Percentiles rank a stretch among this genome's conserved stretches.
These are phyloP conservation scores for Pasiphila rectangulata DNA, from an alignment of 2,888 invertebrate genomes.

Conservation along the genomic window DNA sequence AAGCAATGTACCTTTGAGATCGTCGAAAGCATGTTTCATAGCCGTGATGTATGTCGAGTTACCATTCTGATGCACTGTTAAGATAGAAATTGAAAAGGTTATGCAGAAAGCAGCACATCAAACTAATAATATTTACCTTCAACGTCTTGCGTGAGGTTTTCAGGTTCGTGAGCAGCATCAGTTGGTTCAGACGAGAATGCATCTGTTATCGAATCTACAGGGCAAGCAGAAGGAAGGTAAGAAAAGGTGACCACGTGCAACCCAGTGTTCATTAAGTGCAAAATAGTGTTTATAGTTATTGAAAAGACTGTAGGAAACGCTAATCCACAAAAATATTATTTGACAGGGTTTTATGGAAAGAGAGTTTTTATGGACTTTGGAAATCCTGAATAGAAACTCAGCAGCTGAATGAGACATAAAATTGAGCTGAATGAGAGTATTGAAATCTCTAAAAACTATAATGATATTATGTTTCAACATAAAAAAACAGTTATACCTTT, in stretches of 20 bases:
- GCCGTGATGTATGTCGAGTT: conserved; percentile 16
- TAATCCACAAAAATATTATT: no score
- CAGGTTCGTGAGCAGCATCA: conserved; percentile 35
- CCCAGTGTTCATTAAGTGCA: conserved; percentile 21
- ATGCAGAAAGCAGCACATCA: conserved; percentile 27
- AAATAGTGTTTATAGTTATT: no score
- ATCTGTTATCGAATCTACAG: conserved; percentile 54
- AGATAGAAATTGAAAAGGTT: conserved; percentile 30
- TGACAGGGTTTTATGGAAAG: no score
- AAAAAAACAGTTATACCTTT: conserved; percentile 42
- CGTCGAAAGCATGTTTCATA: conserved; percentile 26
- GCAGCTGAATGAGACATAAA: no score
- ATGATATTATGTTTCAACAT: no score
- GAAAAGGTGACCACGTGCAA: conserved; percentile 43
- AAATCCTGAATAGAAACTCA: no score
- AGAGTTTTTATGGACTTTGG: no score
- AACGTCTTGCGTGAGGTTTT: conserved; percentile 35
- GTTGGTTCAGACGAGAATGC: conserved; percentile 38
- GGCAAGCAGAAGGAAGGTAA: conserved; percentile 42
- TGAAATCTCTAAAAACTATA: no score
- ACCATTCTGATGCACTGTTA: conserved; percentile 34
- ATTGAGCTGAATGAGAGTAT: no score
- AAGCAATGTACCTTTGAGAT: conserved; percentile 34
- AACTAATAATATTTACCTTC: conserved; percentile 39
- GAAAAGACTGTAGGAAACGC: no score